Conservation (phyloP, 2,888 invertebrate genomes). For the Torymus auratus region DNA sequence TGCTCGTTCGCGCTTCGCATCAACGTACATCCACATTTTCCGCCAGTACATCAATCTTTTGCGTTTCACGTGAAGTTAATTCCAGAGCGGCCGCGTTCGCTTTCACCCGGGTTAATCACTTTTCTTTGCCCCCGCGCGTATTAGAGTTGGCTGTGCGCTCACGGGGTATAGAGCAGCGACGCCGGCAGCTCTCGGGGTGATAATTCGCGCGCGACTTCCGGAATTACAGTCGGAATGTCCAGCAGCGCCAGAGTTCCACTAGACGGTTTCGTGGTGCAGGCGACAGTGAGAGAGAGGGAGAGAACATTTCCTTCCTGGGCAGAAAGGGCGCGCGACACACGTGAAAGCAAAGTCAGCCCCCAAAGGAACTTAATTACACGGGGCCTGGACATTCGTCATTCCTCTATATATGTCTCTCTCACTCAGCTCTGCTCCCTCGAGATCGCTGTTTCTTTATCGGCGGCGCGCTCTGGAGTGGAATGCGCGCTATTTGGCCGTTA, state of each 20-base stretch:
- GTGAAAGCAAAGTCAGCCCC: neutral
- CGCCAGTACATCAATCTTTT: constrained; percentile 37
- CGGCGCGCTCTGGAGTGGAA: too few relatives aligned
- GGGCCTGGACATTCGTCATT: constrained; percentile 4
- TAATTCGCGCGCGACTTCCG: constrained; percentile 43
- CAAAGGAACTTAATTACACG: constrained; percentile 43
- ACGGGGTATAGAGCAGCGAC: too few relatives aligned
- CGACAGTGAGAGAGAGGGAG: neutral
- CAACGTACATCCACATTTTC: neutral
- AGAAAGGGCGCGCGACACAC: neutral
- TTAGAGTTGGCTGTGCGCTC: neutral
- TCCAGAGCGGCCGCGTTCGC: neutral
- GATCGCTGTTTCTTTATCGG: too few relatives aligned
- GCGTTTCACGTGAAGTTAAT: constrained; percentile 18
- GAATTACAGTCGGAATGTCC: constrained; percentile 46
- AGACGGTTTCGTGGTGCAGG: constrained; percentile 20
- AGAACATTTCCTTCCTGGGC: constrained; percentile 18
- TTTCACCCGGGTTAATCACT: constrained; percentile 40
- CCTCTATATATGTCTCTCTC: neutral
- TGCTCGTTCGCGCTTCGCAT: too few relatives aligned
- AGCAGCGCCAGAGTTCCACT: constrained; percentile 22
- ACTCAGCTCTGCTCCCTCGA: neutral
- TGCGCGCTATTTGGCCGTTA: too few relatives aligned
- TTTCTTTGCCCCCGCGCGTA: constrained; percentile 35
- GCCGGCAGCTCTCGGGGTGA: neutral